Evolutionary conservation across 2,113 vertebrate species (phyloP).

Genomic region (Nesoenas mayeri): DNA sequence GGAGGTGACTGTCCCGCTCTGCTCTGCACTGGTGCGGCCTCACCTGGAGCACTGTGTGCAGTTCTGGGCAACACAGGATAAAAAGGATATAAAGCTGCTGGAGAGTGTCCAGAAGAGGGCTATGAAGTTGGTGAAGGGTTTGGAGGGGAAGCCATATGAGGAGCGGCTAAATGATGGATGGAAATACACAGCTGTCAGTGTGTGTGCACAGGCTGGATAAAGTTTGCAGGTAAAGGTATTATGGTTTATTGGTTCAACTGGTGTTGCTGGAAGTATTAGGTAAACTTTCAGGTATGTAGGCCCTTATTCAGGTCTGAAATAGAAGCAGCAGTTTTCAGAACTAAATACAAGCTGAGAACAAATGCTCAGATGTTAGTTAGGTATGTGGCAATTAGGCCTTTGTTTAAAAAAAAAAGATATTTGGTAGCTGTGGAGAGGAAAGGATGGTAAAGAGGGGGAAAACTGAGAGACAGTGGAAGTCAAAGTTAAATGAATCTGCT

Average conservation of each 20-base stretch:
- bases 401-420: slow-evolving; percentile 30
- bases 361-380: slow-evolving; percentile 30
- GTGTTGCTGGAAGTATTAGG: background rate
- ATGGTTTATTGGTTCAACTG: background rate
- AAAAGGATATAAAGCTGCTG: no score
- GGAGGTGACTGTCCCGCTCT: no score
- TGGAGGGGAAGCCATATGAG: no score
- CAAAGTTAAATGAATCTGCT: slow-evolving; percentile 38
- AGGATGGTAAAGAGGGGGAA: slow-evolving; percentile 6
- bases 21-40: no score
- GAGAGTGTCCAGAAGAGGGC: no score
- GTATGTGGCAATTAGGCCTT: slow-evolving; percentile 48
- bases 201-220: background rate
- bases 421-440: slow-evolving; percentile 14
- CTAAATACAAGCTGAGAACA: slow-evolving; percentile 47
- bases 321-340: slow-evolving; percentile 51
- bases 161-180: background rate
- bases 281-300: background rate
- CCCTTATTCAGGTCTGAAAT: slow-evolving; percentile 30
- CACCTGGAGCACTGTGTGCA: no score
- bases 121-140: no score
- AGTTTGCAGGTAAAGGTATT: background rate
- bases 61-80: no score
- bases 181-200: background rate
- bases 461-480: slow-evolving; percentile 38